Evolutionary conservation across 2,113 vertebrate species (phyloP), one percentile per base, ranked within the genome.

Genomic region (Vidua macroura): DNA sequence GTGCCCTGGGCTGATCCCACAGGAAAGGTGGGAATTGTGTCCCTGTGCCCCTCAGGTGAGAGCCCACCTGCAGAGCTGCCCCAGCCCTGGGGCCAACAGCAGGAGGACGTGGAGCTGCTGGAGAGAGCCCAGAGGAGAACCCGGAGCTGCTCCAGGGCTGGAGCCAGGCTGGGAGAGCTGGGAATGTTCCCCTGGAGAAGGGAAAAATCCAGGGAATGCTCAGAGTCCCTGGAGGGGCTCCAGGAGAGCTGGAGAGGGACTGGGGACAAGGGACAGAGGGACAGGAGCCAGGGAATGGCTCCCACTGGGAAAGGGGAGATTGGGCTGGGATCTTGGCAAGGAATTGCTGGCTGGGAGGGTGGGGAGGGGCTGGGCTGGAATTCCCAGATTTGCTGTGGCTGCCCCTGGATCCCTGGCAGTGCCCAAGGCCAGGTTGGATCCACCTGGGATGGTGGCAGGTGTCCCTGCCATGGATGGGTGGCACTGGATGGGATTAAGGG

Each of bases 401-500:
- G 53, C 31, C 56, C 33, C 56, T 51, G 58, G 19, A 46, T 67
- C 77, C 62, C 41, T 70, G 78, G 79, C 55, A 82, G 5, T 60
- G 55, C 6, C 46, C 80, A 12, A 44, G 46, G 46, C 15, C 56
- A 30, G 67, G 31, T 56, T n/a, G 56, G 55, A 70, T 15, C 24
- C 18, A 15, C 7, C 48, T 63, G 68, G 56, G 46, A 35, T 1
- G 1, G 24, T 25, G 31, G 68, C 6, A 73, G 17, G 1, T 63
- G 81, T 63, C 48, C 49, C 69, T 84, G 69, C 13, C 41, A 18
- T 33, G 41, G 28, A 3, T 6, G 33, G 39, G 18, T 44, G 10
- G 6, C 0, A 3, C 2, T 14, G 8, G 8, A 2, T 33, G 22
- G 3, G 10, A 2, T 35, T n/a, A 7, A 2, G 7, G 39, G 1